Conservation (phyloP, 2,888 invertebrate species). For the Drosophila macrospina region DNA sequence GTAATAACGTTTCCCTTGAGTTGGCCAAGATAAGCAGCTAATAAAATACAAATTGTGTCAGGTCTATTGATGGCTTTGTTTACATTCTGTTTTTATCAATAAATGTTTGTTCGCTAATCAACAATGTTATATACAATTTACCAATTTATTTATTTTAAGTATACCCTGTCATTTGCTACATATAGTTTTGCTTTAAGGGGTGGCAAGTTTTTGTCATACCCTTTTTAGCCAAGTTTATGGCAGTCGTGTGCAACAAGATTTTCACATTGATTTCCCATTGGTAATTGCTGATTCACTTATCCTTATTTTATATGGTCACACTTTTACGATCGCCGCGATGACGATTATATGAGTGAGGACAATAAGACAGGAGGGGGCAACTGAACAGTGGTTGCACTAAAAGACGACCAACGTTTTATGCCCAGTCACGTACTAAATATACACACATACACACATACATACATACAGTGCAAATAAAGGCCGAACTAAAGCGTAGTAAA, state of each 20-base stretch:
- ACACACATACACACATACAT: conserved; percentile 1
- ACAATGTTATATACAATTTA: background rate
- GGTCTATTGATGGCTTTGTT: conserved; percentile 10
- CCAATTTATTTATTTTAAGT: background rate
- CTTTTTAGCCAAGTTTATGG: background rate
- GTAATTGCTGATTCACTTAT: conserved; percentile 3
- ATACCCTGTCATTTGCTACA: too few relatives aligned
- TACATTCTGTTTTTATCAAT: conserved; percentile 2
- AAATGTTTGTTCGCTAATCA: background rate
- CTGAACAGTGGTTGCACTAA: conserved; percentile 37
- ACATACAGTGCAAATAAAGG: conserved; percentile 25
- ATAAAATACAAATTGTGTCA: conserved; percentile 18
- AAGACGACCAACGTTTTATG: conserved; percentile 28
- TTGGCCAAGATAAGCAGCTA: conserved; percentile 7
- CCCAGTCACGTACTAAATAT: conserved; percentile 42
- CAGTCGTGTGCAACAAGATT: background rate
- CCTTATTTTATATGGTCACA: conserved; percentile 32
- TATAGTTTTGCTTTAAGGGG: background rate
- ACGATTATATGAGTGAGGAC: background rate
- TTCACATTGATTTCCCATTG: conserved; percentile 29
- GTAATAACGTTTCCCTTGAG: background rate
- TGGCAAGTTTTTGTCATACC: background rate
- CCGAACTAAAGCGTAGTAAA: conserved; percentile 52
- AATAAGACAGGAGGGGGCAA: too few relatives aligned
- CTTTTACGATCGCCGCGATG: conserved; percentile 35